Base-by-base conservation (phyloP, 2,113 vertebrate genomes). In the Lonchura striata region DNA sequence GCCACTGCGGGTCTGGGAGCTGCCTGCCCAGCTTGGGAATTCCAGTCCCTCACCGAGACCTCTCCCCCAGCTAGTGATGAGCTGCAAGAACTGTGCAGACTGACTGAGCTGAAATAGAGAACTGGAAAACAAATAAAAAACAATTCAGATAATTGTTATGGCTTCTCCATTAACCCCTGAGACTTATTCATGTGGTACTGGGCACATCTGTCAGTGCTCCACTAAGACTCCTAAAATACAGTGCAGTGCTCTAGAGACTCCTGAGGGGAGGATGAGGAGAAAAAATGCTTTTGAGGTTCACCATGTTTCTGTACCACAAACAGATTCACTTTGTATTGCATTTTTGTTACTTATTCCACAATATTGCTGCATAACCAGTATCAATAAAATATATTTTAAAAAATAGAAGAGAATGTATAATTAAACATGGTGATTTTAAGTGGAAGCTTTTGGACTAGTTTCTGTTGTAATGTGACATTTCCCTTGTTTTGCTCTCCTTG, bases 41-140 rank as follows among this genome's bases (percentile, higher is more conserved):
- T 94, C 96, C 96, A 92, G 17, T 93, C 96, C 94, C 86, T 97
- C 95, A 80, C 88, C 71, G 17, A 97, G 96, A 96, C 94, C 82
- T 95, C 95, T 98, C 88, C 88, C 95, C 69, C 97, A 97, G 96
- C 80, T 68, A 95, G 97, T 90, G 91, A 97, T 95, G 97, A 96
- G 96, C 97, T 95, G 96, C 97, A 97, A 97, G 96, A 94, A 93
- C 96, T 98, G 96, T 98, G 97, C 98, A 98, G 82, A 96, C 80
- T 97, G 97, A 93, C 86, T 97, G 96, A 94, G 92, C 86, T 95
- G 96, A 96, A 84, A 86, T 85, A 94, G 95, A 96, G 95, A 95
- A 96, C 97, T 97, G 95, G 95, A 94, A 97, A 97, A 94, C 91
- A 91, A 69, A 75, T 11, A 59, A 54, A 86, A 84, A 96, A 2